Conservation (phyloP, 2,888 invertebrate genomes). For the Tenthredo distinguenda region DNA sequence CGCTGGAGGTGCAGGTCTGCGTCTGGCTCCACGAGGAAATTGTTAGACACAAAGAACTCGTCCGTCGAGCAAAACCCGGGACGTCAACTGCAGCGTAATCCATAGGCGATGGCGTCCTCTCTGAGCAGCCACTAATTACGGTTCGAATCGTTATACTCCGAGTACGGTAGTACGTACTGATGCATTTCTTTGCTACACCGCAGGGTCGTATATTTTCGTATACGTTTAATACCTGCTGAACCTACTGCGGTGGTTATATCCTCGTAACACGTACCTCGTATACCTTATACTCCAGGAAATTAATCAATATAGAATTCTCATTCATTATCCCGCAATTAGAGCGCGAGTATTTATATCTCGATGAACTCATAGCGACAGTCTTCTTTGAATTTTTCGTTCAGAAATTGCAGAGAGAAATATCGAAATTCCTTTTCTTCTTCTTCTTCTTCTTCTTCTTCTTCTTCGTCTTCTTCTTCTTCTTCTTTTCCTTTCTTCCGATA, state of each 20-base stretch:
- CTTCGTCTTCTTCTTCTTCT: not conserved
- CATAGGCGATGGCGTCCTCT: conserved; percentile 22
- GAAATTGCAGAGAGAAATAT: not conserved
- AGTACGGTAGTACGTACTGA: conserved; percentile 27
- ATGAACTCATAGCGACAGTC: not conserved
- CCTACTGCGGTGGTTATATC: not conserved
- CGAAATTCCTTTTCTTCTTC: not conserved
- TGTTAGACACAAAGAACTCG: conserved; percentile 39
- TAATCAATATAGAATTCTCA: not conserved
- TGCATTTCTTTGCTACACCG: conserved; percentile 21
- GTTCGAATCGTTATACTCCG: conserved; percentile 37
- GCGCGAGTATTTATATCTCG: not conserved
- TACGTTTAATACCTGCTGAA: not conserved
- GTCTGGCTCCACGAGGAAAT: not conserved
- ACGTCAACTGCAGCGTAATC: conserved; percentile 22
- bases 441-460: not conserved
- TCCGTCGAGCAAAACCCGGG: conserved; percentile 29
- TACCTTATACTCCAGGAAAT: not conserved
- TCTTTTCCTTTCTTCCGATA: not conserved
- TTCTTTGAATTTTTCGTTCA: not conserved
- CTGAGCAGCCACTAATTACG: conserved; percentile 42
- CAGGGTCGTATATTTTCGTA: conserved; percentile 18
- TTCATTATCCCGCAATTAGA: not conserved
- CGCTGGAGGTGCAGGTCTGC: not conserved
- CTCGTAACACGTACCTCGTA: not conserved